Evolutionary conservation across 2,113 vertebrate genomes (phyloP), one percentile per base, ranked within the genome.

Genomic region (Quiscalus mexicanus): DNA sequence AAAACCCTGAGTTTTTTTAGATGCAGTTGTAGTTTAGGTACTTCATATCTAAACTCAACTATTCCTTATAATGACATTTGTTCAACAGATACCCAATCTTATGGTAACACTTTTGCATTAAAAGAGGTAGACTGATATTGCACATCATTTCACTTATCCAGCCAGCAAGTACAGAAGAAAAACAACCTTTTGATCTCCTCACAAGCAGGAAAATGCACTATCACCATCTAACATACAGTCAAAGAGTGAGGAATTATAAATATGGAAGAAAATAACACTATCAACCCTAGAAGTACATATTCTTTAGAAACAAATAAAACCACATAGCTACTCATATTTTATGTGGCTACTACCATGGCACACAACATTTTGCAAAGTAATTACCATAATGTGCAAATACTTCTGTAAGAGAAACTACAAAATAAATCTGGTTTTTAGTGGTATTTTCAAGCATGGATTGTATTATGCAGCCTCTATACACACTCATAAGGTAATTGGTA

Each of bases 261-360:
- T 75, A 77, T 7, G 77, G 69, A 90, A 87, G 42, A 73, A 86
- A 58, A 90, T 50, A 87, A 73, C 17, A 28, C 47, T 50, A 89
- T 53, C n/a, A 42, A 56, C 59, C 62, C 59, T 63, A 47, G 21
- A 74, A 37, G 20, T 31, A 65, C 11, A 28, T 47, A 49, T 76
- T 87, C 64, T 78, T 89, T 68, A 60, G 71, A 86, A 94, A 94
- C 68, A 78, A 93, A 74, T 45, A 24, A 77, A 87, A 84, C n/a
- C 52, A 28, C 31, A 84, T 3, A 94, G 30, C 19, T 68, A 58
- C 55, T 45, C 69, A 28, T 90, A 49, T 90, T 92, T 90, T 84
- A 84, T 74, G 60, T 13, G 94, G 74, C 47, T 87, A 83, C 77
- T n/a, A 90, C 28, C 74, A 24, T 22, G 17, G 60, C 56, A 68